phyloP scores from a whole-genome alignment of 2,113 vertebrate genomes.

The Paradoxurus hermaphroditus region DNA sequence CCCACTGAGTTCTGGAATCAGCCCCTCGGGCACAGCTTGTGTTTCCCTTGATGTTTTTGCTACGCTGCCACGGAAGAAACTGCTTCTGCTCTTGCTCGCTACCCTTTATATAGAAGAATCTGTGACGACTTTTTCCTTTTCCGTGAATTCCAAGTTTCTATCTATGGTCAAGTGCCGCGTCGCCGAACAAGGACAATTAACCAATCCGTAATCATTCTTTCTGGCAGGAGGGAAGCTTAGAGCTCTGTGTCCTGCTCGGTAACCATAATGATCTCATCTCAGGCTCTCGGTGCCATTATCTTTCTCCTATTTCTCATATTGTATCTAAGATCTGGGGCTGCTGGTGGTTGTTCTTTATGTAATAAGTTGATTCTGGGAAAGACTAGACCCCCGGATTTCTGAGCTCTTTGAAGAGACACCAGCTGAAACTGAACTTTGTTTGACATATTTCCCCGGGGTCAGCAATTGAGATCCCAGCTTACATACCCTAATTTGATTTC shows the following conservation, averaged over 20 bases:
- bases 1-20: not conserved
- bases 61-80: not conserved
- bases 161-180: constrained; percentile 54
- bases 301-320: constrained; percentile 30
- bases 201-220: constrained; percentile 43
- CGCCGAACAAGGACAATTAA: constrained; percentile 29
- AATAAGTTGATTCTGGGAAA: not conserved
- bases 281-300: constrained; percentile 35
- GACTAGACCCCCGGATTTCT: not conserved
- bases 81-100: not conserved
- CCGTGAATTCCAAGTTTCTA: constrained; percentile 58
- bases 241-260: not conserved
- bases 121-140: constrained; percentile 17
- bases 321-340: not conserved
- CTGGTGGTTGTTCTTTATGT: not conserved
- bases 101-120: not conserved
- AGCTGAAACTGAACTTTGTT: not conserved
- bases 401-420: not conserved
- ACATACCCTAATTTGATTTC: not conserved
- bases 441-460: not conserved
- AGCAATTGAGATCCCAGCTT: not conserved
- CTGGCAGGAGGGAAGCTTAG: not conserved
- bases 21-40: not conserved
- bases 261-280: constrained; percentile 38
- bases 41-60: not conserved